Evolutionary conservation across 1,140 invertebrate species (phyloP), one percentile per base, ranked within the genome.

Genomic region (Scaptodrosophila lebanonensis): DNA sequence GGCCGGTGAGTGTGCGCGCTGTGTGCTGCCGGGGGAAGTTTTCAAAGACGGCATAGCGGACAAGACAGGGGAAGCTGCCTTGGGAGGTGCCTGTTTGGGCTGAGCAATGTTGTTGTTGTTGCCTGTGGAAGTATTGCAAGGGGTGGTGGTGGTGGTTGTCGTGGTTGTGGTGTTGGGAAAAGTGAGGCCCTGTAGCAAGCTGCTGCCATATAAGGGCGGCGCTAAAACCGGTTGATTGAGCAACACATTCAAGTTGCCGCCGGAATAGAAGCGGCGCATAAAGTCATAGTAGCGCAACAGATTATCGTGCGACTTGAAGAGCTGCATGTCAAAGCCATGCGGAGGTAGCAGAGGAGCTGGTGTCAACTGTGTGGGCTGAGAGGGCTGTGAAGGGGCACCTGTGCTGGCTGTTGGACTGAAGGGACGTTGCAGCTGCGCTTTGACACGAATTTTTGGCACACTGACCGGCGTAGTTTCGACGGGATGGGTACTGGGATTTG

Each of bases 201-300:
- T 82, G 62, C 75, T 82, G 66, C 75, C 75, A 38, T 64, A 83
- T 18, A 82, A 62, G 49, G 75, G 75, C 76, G 75, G 75, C 11
- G 76, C 75, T 75, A 82, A 57, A 47, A 82, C 75, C 75, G 76
- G 75, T 75, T 82, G 76, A 9, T 13, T 42, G 8, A 66, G 59
- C 53, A 66, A 16, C 4, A 38, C 15, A 9, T 38, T 38, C 5
- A 64, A 57, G 15, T 22, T 22, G 30, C 66, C 53, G 18, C 77
- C 73, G 29, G 66, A 57, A 66, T 86, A 86, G 48, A 86, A 84
- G 12, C 79, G 75, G 30, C 79, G 38, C 83, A 86, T 85, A 20
- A 86, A 84, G 51, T 86, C 79, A 44, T 86, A 86, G 43, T 86
- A 86, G 16, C 71, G 59, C 16, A 86, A 45, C 3, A 86, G 64